Conservation (phyloP, 2,113 vertebrate genomes). For the Macaca nemestrina region DNA sequence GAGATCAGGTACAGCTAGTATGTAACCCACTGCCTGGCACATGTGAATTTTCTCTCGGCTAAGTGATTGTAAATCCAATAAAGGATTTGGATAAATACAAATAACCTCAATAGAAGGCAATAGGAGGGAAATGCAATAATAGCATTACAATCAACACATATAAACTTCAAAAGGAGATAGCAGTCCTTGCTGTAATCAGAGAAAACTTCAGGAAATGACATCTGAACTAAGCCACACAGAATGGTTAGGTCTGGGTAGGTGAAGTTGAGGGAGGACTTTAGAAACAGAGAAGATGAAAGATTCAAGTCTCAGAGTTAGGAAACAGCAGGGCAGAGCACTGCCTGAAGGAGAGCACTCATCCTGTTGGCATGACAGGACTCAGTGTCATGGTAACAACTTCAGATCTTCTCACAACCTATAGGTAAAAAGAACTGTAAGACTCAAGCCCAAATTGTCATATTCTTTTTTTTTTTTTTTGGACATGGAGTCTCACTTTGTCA, state of each 20-base stretch:
- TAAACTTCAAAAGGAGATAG: background rate
- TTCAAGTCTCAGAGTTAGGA: background rate
- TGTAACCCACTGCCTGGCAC: background rate
- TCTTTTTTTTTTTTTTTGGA: no score
- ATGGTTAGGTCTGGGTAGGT: background rate
- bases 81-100: background rate
- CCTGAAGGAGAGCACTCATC: background rate
- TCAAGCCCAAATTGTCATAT: background rate
- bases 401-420: background rate
- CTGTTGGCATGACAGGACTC: background rate
- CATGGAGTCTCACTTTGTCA: no score
- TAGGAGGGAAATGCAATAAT: background rate
- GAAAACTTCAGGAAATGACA: background rate
- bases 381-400: background rate
- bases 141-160: background rate
- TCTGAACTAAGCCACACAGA: background rate
- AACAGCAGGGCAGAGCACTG: background rate
- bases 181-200: background rate
- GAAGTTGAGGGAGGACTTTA: background rate
- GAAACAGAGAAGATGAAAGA: background rate
- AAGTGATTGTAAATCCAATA: background rate
- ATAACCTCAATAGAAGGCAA: background rate
- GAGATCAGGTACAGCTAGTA: background rate
- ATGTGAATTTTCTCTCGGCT: background rate
- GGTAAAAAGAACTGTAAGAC: background rate